Evolutionary conservation across 1,140 invertebrate species (phyloP).

Genomic region (Ephestia elutella): DNA sequence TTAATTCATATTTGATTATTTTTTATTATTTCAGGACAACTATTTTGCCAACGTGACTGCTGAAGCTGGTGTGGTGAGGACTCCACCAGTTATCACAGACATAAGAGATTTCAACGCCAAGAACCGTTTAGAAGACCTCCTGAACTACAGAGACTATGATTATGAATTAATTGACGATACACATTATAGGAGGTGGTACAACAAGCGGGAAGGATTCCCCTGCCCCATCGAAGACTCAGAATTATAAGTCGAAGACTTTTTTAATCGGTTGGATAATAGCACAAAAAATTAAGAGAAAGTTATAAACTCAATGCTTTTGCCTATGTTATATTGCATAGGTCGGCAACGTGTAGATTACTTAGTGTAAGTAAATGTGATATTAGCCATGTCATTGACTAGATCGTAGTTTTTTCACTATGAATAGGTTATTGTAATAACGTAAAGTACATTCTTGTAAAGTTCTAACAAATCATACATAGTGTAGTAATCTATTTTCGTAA

Average conservation of each 20-base stretch:
- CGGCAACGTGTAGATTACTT: too few relatives aligned
- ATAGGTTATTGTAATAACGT: too few relatives aligned
- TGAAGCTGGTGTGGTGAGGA: constrained; percentile 43
- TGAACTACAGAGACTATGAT: constrained; percentile 61
- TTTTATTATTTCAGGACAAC: constrained; percentile 40
- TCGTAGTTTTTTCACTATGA: too few relatives aligned
- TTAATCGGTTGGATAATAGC: neutral
- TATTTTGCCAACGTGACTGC: constrained; percentile 52
- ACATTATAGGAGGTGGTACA: constrained; percentile 44
- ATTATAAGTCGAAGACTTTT: neutral
- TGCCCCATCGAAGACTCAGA: constrained; percentile 26
- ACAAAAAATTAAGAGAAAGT: too few relatives aligned
- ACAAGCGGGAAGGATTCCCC: constrained; percentile 28
- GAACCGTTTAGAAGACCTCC: constrained; percentile 51
- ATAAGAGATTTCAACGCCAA: constrained; percentile 54
- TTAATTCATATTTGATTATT: too few relatives aligned
- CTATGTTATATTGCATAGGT: too few relatives aligned
- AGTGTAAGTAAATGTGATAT: neutral
- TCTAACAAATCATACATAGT: too few relatives aligned
- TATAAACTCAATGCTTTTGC: too few relatives aligned
- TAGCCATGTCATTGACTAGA: neutral
- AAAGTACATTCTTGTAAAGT: too few relatives aligned
- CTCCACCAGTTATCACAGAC: constrained; percentile 40
- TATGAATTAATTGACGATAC: constrained; percentile 39
- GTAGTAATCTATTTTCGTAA: too few relatives aligned